These are phyloP conservation scores for Erebia palarica DNA, from an alignment of 2,888 invertebrate species.

Conservation along the genomic window DNA sequence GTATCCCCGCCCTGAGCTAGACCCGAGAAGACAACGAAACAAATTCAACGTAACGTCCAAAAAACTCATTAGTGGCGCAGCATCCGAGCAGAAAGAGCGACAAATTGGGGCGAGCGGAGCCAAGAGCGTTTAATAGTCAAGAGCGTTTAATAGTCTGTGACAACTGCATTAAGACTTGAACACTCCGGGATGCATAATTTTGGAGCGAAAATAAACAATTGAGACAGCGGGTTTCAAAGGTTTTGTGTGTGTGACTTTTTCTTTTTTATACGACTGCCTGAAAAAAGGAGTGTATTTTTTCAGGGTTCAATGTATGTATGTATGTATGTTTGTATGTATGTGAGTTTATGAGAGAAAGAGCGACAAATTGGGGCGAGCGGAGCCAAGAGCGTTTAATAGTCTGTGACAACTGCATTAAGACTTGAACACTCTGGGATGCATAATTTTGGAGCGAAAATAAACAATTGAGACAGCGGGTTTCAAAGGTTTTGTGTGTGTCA, in stretches of 20 bases:
- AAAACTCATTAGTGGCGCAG: slow-evolving; percentile 49
- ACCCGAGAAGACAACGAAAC: slow-evolving; percentile 42
- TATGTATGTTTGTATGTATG: too few relatives aligned
- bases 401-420: too few relatives aligned
- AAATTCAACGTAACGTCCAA: slow-evolving; percentile 48
- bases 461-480: too few relatives aligned
- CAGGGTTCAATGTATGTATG: too few relatives aligned
- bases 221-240: slow-evolving; percentile 24
- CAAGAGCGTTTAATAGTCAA: slow-evolving; percentile 48
- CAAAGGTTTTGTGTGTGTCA: too few relatives aligned
- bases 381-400: slow-evolving; percentile 46
- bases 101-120: slow-evolving; percentile 48
- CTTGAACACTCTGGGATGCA: too few relatives aligned
- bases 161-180: slow-evolving; percentile 45
- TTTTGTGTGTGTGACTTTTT: slow-evolving; percentile 12
- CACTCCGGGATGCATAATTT: slow-evolving; percentile 37
- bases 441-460: too few relatives aligned
- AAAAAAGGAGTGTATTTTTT: too few relatives aligned
- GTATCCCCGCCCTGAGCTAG: slow-evolving; percentile 5
- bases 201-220: slow-evolving; percentile 31
- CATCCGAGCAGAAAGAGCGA: slow-evolving; percentile 46
- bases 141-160: slow-evolving; percentile 49
- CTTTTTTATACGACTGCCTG: too few relatives aligned
- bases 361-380: slow-evolving; percentile 48
- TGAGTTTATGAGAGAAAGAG: too few relatives aligned